Percentiles rank a stretch among this genome's conserved stretches.
Evolutionary conservation across 2,797 vertebrate species (phyloP).

Genomic region (Margarornis squamiger): DNA sequence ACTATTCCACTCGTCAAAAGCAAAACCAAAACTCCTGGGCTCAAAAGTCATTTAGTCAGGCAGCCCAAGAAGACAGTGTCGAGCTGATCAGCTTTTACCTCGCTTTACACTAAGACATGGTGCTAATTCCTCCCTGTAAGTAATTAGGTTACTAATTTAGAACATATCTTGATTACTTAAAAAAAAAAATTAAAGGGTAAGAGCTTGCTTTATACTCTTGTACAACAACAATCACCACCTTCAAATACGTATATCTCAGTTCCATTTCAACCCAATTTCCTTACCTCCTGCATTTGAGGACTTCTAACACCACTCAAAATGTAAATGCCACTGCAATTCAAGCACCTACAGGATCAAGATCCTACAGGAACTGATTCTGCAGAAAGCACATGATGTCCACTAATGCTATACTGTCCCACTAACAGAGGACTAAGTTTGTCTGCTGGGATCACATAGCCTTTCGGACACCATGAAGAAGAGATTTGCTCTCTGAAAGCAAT

Average conservation of each 20-base stretch:
- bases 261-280: background rate
- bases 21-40: background rate
- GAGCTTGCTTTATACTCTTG: background rate
- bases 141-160: slow-evolving; percentile 54
- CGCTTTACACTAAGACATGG: slow-evolving; percentile 12
- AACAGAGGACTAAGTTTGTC: background rate
- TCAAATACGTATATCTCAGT: background rate
- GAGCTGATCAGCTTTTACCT: slow-evolving; percentile 44
- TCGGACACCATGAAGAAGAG: background rate
- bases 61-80: background rate
- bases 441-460: background rate
- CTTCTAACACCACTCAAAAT: background rate
- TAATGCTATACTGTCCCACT: background rate
- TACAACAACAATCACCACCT: background rate
- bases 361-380: background rate
- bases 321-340: background rate
- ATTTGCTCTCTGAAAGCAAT: background rate
- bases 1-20: background rate
- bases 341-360: no score
- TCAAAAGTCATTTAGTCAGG: background rate
- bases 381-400: background rate
- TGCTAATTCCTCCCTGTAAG: slow-evolving; percentile 34
- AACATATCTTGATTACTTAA: slow-evolving; percentile 2
- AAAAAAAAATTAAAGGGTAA: background rate
- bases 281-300: background rate